Conservation (phyloP, 30 jellyfish, hydroid and myxozoan genomes). For the Hydra vulgaris region DNA sequence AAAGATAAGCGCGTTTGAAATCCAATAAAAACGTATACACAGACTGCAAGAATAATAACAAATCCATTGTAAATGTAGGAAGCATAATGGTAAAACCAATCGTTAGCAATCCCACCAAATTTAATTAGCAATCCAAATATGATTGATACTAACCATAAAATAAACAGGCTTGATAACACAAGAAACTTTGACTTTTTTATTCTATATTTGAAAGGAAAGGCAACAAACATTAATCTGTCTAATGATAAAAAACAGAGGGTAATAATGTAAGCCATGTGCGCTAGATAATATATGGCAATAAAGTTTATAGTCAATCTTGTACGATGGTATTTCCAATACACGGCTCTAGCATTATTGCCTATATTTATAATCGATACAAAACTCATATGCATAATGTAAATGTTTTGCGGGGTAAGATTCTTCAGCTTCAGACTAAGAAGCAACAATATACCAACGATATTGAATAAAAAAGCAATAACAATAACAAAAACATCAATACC, state of each 20-base stretch:
- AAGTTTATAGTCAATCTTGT: not conserved
- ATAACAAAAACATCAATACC: slow-evolving; percentile 6
- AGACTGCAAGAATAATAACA: not conserved
- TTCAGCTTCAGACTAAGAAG: not conserved
- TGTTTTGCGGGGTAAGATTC: slow-evolving; percentile 7
- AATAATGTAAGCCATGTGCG: slow-evolving; percentile 29
- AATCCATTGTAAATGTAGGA: slow-evolving; percentile 4
- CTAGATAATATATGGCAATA: slow-evolving; percentile 5
- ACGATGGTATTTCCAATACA: slow-evolving; percentile 2
- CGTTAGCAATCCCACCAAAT: slow-evolving; percentile 1
- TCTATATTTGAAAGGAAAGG: slow-evolving; percentile 12
- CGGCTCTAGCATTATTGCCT: slow-evolving; percentile 4
- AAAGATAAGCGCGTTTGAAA: not conserved
- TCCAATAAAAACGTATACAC: not conserved
- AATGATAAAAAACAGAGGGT: slow-evolving; percentile 2
- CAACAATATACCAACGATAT: not conserved
- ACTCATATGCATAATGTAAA: slow-evolving; percentile 12
- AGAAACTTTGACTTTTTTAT: not conserved
- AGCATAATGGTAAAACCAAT: not conserved
- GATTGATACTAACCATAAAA: not conserved
- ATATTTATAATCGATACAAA: slow-evolving; percentile 12
- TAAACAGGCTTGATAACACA: too few species aligned
- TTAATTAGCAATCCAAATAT: not conserved
- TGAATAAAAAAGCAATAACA: slow-evolving; percentile 1
- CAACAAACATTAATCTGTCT: slow-evolving; percentile 17